Conservation (phyloP, 2,113 vertebrate species). For the Zeus faber region DNA sequence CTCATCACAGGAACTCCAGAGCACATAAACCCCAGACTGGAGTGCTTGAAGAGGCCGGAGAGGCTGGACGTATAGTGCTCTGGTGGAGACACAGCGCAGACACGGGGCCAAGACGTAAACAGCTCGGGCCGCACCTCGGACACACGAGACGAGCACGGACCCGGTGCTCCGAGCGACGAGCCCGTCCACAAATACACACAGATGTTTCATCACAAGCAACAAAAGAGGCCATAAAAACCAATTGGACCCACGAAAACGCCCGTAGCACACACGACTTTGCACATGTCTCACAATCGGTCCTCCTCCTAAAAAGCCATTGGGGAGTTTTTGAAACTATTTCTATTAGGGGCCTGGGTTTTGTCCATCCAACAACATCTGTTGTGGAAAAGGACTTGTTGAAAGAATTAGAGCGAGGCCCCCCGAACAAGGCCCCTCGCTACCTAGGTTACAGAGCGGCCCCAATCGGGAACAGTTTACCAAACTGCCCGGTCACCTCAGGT, state of each 20-base stretch:
- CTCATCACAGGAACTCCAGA: background rate
- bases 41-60: background rate
- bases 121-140: conserved; percentile 50
- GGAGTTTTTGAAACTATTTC: conserved; percentile 66
- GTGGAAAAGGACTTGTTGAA: conserved; percentile 65
- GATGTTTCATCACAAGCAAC: conserved; percentile 68
- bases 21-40: background rate
- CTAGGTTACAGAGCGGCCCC: conserved; percentile 43
- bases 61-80: conserved; percentile 32
- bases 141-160: conserved; percentile 51
- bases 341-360: conserved; percentile 66
- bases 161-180: conserved; percentile 39
- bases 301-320: conserved; percentile 59
- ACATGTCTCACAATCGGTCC: conserved; percentile 47
- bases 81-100: conserved; percentile 42
- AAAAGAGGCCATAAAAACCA: conserved; percentile 58
- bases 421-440: conserved; percentile 50
- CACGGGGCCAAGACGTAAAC: conserved; percentile 50
- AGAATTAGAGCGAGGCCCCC: conserved; percentile 55
- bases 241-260: conserved; percentile 18
- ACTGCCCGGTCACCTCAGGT: conserved; percentile 39
- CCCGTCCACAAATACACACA: conserved; percentile 57
- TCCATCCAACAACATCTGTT: conserved; percentile 58
- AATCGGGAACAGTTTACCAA: conserved; percentile 19
- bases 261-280: conserved; percentile 34